Base-by-base conservation (phyloP, 2,888 invertebrate genomes). In the Parapristionchus giblindavisi region DNA sequence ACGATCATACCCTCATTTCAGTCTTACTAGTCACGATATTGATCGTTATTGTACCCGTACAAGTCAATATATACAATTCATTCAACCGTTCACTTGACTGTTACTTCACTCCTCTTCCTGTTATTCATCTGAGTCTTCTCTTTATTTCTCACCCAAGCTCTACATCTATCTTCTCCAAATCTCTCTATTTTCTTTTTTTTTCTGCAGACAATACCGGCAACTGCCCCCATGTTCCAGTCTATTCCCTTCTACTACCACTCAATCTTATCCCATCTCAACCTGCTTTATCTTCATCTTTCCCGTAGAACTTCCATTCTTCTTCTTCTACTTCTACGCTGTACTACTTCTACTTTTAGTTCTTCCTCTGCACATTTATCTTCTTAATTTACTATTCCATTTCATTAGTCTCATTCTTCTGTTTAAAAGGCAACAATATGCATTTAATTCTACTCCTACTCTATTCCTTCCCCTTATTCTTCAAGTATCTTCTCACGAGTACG, bases 351-450 rank as follows among this genome's bases (percentile, higher is more conserved):
- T 65, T 52, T 52, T 34, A 3, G 48, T 66, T 43, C 48, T 52
- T 43, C 63, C 52, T n/a, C 24, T 34, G 68, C n/a, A 27, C 36
- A 36, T 68, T 68, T 52, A 24, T 40, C 52, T 54, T 52, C 51
- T 60, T 63, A 38, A 34, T 68, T 52, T 40, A 38, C 68, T 34
- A 52, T 68, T 68, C 34, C 68, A 24, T 34, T 38, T 51, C 51
- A 68, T 52, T 38, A 40, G 38, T 68, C 68, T 52, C 54, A 36
- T 51, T 40, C 52, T 6, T 40, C 52, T 38, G 52, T 52, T 52
- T 54, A 40, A 38, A 14, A 21, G 51, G 14, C 14, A 51, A 21
- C 21, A 51, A 51, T 51, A 17, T 52, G 51, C 54, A 27, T 68
- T 68, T 6, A 52, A 34, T 24, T 52, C 68, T 48, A 43, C 51